phyloP scores from a whole-genome alignment of 2,797 vertebrate species.

The Eleutherodactylus coqui region DNA sequence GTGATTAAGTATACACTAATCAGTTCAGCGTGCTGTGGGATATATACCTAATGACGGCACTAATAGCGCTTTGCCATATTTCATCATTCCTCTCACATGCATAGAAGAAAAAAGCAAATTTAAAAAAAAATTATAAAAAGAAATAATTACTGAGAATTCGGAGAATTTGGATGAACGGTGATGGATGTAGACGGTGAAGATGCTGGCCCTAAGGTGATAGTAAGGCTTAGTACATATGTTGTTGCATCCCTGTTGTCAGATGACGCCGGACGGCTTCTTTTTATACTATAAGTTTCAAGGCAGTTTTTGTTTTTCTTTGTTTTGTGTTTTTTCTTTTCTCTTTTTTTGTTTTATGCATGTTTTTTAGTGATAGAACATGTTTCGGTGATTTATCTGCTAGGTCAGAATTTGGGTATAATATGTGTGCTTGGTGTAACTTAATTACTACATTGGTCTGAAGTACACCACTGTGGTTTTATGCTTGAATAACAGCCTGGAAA shows the following conservation, averaged over 20 bases:
- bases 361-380: no score
- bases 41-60: slow-evolving; percentile 10
- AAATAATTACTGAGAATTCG: background rate
- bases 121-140: background rate
- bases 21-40: slow-evolving; percentile 70
- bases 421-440: background rate
- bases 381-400: slow-evolving; percentile 4
- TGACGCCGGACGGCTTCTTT: no score
- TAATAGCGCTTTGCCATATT: slow-evolving; percentile 61
- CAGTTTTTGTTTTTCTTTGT: background rate
- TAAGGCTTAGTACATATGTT: background rate
- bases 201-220: no score
- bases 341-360: background rate
- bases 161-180: background rate
- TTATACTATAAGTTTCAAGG: no score
- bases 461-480: slow-evolving; percentile 5
- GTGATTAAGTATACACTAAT: slow-evolving; percentile 72
- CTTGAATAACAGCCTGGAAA: background rate
- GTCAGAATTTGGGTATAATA: background rate
- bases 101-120: slow-evolving; percentile 4
- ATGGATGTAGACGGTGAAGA: background rate
- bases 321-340: background rate
- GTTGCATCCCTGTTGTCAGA: no score
- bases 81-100: background rate
- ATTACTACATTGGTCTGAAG: background rate